Evolutionary conservation across 2,113 vertebrate species (phyloP), one percentile per base, ranked within the genome.

Genomic region (Hippocampus barbouri): DNA sequence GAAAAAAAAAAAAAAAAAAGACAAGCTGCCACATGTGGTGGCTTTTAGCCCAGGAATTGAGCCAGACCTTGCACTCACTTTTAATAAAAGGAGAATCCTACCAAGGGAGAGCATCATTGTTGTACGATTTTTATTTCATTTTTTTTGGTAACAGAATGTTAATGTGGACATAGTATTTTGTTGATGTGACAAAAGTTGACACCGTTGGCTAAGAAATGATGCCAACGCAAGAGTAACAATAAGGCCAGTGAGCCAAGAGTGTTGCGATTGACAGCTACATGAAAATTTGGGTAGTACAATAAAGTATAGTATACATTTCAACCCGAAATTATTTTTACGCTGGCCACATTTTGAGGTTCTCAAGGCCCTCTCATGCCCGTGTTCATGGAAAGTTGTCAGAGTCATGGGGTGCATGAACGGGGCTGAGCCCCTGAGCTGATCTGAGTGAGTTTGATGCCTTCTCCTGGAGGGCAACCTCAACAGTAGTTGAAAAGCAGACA

Each of bases 1-100:
- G 77, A 83, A 66, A 69, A 3, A 38, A 34, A 14, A 45, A 14
- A 45, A 3, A 45, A 80, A 69, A 71, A 82, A 85, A 72, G 47
- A 61, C 79, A 82, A 81, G 63, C 49, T 72, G 71, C 78, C 81
- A 81, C 74, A 82, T 87, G 80, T 71, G 62, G 66, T 64, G 40
- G 27, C 77, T 79, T 75, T 47, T 69, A 47, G 68, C 59, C 67
- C 41, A 73, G 30, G 53, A 63, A 73, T 80, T 70, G 79, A 57
- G 30, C 20, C 20, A 38, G 27, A n/a, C 11, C 49, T 71, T 53
- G 66, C 53, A 69, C 57, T 57, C 34, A 43, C 23, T 56, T 34
- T 54, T 14, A 25, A 27, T 74, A 25, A 70, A 70, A 20, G 7
- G 4, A 53, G 25, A 70, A 66, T 15, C 53, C 71, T 8, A 38